phyloP scores from a whole-genome alignment of 1,140 invertebrate genomes.

The Stegodyphus mimosarum region DNA sequence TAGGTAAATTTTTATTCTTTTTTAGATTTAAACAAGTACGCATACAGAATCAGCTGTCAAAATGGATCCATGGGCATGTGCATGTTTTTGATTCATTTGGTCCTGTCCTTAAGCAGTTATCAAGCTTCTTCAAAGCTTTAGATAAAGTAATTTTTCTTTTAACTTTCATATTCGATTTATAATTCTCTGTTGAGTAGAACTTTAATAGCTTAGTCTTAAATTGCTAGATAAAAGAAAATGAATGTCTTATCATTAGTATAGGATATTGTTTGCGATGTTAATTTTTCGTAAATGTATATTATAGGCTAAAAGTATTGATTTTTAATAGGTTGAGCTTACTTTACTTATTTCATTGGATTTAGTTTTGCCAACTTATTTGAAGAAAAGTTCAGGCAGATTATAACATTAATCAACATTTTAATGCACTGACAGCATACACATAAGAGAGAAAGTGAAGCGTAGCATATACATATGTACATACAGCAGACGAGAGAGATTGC shows the following conservation, averaged over 20 bases:
- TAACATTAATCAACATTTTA: too few relatives aligned
- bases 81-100: constrained; percentile 59
- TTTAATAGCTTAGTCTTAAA: not conserved
- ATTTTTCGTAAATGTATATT: not conserved
- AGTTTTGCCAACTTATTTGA: too few relatives aligned
- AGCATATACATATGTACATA: too few relatives aligned
- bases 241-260: not conserved
- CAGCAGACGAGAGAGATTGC: too few relatives aligned
- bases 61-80: constrained; percentile 62
- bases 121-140: constrained; percentile 49
- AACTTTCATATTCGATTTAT: not conserved
- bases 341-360: too few relatives aligned
- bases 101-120: constrained; percentile 43
- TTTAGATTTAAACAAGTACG: constrained; percentile 58
- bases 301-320: too few relatives aligned
- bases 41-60: constrained; percentile 61
- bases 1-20: not conserved
- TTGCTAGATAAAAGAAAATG: not conserved
- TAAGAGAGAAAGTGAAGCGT: too few relatives aligned
- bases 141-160: constrained; percentile 33
- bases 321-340: too few relatives aligned
- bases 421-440: too few relatives aligned
- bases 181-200: not conserved
- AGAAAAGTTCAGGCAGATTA: too few relatives aligned
- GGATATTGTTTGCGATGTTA: not conserved